Base-by-base conservation (phyloP, 2,888 invertebrate genomes). In the Carpatolechia fugitivella region DNA sequence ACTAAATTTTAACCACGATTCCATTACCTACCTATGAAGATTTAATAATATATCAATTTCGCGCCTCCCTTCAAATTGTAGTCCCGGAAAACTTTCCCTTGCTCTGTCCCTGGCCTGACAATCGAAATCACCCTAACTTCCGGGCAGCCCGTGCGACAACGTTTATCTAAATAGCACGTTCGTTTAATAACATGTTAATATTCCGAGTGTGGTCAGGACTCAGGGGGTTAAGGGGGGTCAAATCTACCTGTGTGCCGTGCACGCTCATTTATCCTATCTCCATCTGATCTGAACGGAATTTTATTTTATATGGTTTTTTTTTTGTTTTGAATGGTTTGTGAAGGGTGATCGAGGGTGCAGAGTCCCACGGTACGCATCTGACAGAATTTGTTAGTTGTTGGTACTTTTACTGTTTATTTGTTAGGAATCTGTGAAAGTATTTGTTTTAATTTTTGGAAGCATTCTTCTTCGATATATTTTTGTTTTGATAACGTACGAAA, bases 81-180 rank as follows among this genome's bases (percentile, higher is more conserved):
- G n/a, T n/a, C 44, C 20, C 7, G 1, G 0, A 20, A 20, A 24
- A 33, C n/a, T n/a, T 8, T 29, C 14, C 11, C 50, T 50, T 11
- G 18, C n/a, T 36, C 29, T 53, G 14, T 7, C 49, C 41, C 56
- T 53, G 53, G 2, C 38, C 11, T 14, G 55, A 59, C 54, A 62
- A 69, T 66, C 67, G 65, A 65, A 73, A 70, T 69, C 69, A 69
- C 74, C 78, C 73, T 62, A 65, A 76, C 75, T 75, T 75, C 72
- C 72, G 66, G 63, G 18, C 65, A 60, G 66, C 68, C 60, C 63
- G 63, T 64, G 77, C 77, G 76, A 78, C 78, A 76, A 72, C 74
- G 69, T 77, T 83, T 83, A 84, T 80, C 76, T 76, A 76, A 85
- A 85, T 82, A 82, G 79, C 82, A 81, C 78, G 80, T 75, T 79